Conservation (phyloP, 2,113 vertebrate species). For the Protobothrops flavoviridis region DNA sequence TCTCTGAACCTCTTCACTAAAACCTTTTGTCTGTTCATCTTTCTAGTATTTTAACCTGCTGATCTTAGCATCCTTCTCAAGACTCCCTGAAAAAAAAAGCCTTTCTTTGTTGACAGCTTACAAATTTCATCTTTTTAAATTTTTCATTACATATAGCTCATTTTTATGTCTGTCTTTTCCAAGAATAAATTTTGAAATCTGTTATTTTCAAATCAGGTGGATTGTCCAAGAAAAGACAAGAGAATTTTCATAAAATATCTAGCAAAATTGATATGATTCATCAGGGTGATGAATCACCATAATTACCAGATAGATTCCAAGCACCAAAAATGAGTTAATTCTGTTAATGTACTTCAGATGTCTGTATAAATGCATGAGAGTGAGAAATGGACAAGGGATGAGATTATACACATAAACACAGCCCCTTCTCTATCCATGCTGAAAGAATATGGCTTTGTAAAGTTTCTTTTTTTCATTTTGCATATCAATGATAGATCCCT, state of each 20-base stretch:
- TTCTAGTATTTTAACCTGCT: neutral
- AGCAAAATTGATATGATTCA: neutral
- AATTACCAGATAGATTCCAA: neutral
- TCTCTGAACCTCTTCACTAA: conserved; percentile 7
- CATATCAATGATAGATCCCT: neutral
- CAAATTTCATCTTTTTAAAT: conserved; percentile 1
- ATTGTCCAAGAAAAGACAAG: neutral
- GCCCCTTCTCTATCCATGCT: neutral
- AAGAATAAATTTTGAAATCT: neutral
- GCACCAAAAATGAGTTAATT: neutral
- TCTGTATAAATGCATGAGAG: neutral
- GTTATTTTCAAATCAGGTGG: neutral
- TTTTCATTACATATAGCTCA: neutral
- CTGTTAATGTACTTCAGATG: neutral
- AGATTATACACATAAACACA: neutral
- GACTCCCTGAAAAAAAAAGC: neutral
- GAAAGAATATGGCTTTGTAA: neutral
- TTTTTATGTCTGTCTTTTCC: neutral
- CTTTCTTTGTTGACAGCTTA: neutral
- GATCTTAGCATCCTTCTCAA: neutral
- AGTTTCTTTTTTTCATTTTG: neutral
- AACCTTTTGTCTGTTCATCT: neutral
- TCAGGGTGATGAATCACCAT: neutral
- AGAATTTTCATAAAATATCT: neutral
- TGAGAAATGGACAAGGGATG: neutral